Base-by-base conservation (phyloP, 2,113 vertebrate genomes). In the Dendrocopos noguchii region DNA sequence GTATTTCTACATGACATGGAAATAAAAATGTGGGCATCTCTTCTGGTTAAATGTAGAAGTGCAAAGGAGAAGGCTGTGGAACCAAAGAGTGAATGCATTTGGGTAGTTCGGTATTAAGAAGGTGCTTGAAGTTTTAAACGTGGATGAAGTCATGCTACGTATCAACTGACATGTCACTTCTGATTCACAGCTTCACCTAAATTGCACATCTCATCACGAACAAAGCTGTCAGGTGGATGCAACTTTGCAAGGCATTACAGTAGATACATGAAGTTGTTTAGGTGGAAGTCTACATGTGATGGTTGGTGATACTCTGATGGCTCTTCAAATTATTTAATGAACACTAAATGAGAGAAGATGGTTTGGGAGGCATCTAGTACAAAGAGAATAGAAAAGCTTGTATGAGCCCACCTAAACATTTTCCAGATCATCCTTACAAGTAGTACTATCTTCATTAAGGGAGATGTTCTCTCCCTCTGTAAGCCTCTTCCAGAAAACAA, bases 61-160 rank as follows among this genome's bases (percentile, higher is more conserved):
- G 87, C 91, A 92, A 94, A 96, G 63, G 84, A 90, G 46, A 82
- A 74, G 72, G 87, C 84, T 55, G 60, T 84, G 79, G 81, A 87
- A 93, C 81, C 89, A 94, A 76, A 77, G 44, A 72, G 56, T 52
- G 46, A 82, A 87, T 15, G 42, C 28, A 17, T 56, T 71, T 77
- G 63, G 20, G 50, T 61, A 61, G 86, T 95, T 52, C 80, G 75
- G 67, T 80, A 88, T 71, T 25, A 67, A 67, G 50, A 53, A 84
- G 57, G 36, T 87, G 67, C 67, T 87, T 29, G 55, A 57, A 84
- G 46, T 72, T 74, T 68, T 63, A 81, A 87, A 42, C 6, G n/a
- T 55, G 42, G 68, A 88, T 31, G 47, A 93, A 70, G 29, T 80
- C 68, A 84, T 79, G 64, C 74, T 91, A 88, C n/a, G 1, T 59